Conservation (phyloP, 1,140 invertebrate genomes). For the Macrotrachela quadricornifera region DNA sequence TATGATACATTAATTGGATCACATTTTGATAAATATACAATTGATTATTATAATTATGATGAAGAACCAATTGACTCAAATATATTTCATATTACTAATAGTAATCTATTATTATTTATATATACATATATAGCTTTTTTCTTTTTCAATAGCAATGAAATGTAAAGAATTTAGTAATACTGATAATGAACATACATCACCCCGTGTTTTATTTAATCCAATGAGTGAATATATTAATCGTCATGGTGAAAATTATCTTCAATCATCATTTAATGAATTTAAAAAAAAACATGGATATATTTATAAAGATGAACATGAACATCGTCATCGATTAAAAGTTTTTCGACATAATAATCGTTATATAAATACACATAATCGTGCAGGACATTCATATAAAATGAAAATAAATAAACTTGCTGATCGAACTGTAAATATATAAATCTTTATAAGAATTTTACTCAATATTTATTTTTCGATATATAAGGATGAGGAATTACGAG, state of each 20-base stretch:
- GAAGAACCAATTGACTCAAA: slow-evolving; percentile 19
- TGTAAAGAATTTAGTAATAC: slow-evolving; percentile 68
- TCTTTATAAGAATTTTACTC: too few species aligned
- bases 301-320: slow-evolving; percentile 44
- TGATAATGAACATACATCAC: slow-evolving; percentile 38
- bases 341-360: slow-evolving; percentile 68
- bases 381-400: slow-evolving; percentile 47
- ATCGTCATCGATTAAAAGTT: slow-evolving; percentile 46
- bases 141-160: slow-evolving; percentile 35
- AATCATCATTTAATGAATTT: slow-evolving; percentile 55
- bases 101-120: too few species aligned
- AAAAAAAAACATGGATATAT: slow-evolving; percentile 46
- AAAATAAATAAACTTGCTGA: slow-evolving; percentile 72
- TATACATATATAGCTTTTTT: too few species aligned
- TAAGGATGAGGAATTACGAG: slow-evolving; percentile 49
- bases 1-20: slow-evolving; percentile 73
- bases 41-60: slow-evolving; percentile 54
- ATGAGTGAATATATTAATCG: slow-evolving; percentile 54
- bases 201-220: slow-evolving; percentile 42
- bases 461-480: slow-evolving; percentile 17
- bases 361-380: slow-evolving; percentile 62
- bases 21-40: slow-evolving; percentile 81
- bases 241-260: slow-evolving; percentile 44
- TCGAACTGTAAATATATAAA: slow-evolving; percentile 6
- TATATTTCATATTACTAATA: not conserved